Base-by-base conservation (phyloP, 2,113 vertebrate species). In the Neodontobutis hainanensis region DNA sequence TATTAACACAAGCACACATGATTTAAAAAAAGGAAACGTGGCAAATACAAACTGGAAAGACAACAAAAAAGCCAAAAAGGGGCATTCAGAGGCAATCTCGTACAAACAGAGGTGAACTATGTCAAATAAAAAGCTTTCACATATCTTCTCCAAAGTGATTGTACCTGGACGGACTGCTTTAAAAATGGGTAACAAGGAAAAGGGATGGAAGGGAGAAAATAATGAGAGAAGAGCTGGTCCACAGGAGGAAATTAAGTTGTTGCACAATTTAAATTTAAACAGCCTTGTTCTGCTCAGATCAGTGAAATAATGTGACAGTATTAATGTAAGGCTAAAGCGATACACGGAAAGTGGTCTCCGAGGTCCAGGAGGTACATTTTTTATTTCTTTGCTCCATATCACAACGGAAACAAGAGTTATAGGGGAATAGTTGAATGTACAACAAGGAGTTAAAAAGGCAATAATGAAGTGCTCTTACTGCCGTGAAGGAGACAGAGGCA, bases 71-170 rank as follows among this genome's bases (percentile, higher is more conserved):
- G 61, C 40, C 15, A 16, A 42, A 38, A 36, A 57, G 44, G 16
- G 67, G 3, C 58, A 61, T 11, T 6, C 5, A 16, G 61, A 16
- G 40, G 19, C 19, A 27, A 27, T 27, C 19, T 27, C 19, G 3
- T 27, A 27, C 19, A 27, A 35, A 60, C 50, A 55, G n/a, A 56
- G 45, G 68, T 61, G 75, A 67, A 79, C 16, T 53, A 16, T 19
- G 45, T 36, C 14, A 10, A 53, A 63, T 63, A 50, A 36, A 38
- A 55, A 70, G 19, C 52, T 66, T 57, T 70, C 53, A 61, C 19
- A 73, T 58, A 64, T 74, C 53, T 65, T 69, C 43, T 59, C 43
- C 4, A 0, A 43, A 49, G 55, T 46, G 56, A 78, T 65, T 72
- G 49, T 53, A 46, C 42, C 40, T 57, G 43, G 60, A 60, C 32